A percentile compares a stretch with the other conserved stretches of the same genome.
phyloP scores from a whole-genome alignment of 1,140 invertebrate species.

The Penaeus chinensis region DNA sequence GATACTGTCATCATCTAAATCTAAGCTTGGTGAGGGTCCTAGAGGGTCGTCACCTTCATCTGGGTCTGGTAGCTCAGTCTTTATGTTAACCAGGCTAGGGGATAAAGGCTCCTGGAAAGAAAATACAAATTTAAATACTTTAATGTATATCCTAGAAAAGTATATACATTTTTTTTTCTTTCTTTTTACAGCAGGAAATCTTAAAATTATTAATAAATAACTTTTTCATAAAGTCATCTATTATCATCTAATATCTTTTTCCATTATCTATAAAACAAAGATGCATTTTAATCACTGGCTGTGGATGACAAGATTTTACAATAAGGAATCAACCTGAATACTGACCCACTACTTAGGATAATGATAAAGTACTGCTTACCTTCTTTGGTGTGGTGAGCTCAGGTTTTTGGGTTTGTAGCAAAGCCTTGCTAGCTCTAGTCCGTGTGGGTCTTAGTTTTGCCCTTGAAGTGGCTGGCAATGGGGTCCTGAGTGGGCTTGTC shows the following conservation, averaged over 20 bases:
- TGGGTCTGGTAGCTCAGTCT: conserved; percentile 42
- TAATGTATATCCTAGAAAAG: background rate
- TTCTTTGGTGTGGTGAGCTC: conserved; percentile 59
- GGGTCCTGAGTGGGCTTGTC: conserved; percentile 16
- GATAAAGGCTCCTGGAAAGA: conserved; percentile 27
- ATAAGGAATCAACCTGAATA: too few species aligned
- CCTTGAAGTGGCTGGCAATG: conserved; percentile 14
- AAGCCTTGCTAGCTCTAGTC: conserved; percentile 37
- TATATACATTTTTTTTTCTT: too few species aligned
- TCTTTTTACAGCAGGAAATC: too few species aligned
- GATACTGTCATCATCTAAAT: conserved; percentile 38
- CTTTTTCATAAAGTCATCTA: too few species aligned
- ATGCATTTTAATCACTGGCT: too few species aligned
- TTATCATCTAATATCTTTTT: too few species aligned
- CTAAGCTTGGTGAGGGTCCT: conserved; percentile 26
- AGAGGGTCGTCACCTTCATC: conserved; percentile 11
- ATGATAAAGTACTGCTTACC: conserved; percentile 24
- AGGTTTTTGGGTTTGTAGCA: conserved; percentile 33
- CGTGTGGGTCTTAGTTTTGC: conserved; percentile 45
- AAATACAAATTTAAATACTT: background rate
- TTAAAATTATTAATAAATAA: too few species aligned
- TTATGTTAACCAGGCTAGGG: conserved; percentile 19
- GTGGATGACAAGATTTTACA: too few species aligned
- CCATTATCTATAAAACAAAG: too few species aligned
- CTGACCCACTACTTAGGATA: background rate